Base-by-base conservation (phyloP, 2,888 invertebrate genomes). In the Agapostemon virescens region DNA sequence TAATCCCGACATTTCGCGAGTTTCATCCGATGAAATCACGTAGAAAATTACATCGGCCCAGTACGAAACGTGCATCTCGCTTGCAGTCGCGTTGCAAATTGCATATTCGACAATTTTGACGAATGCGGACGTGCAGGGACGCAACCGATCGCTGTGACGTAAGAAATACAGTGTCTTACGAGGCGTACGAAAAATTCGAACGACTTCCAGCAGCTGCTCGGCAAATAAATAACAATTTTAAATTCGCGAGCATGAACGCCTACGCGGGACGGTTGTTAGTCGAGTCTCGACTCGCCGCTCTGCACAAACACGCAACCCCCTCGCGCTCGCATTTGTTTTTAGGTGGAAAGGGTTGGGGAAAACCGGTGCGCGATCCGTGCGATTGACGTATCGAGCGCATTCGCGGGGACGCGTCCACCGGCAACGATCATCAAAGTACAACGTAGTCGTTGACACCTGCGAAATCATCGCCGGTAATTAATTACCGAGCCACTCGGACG, bases 391-490 rank as follows among this genome's bases (percentile, higher is more conserved):
- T 79, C 76, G 71, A 75, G 74, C 55, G 75, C 77, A 78, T 79
- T 74, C 71, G 67, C 66, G 78, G 68, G 68, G 76, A 75, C 82
- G 63, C 69, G 74, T 70, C 71, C 77, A 66, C 40, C 40, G 52
- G 55, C 70, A 38, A 63, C 58, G 73, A 72, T 72, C 70, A 52
- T 74, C 77, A 69, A 69, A 26, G 69, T 52, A 67, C 61, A 77
- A 63, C 63, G 64, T 77, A 84, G 82, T 68, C 36, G 83, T 77
- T 84, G 86, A 84, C 86, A 81, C 83, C 76, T 72, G 77, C 84
- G 68, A 77, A 83, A 80, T 80, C 79, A 69, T 74, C 67, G 67
- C 72, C 75, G 75, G 71, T 86, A 86, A 85, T 86, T 86, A 84
- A 86, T 86, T 86, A 82, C 77, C 86, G 81, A 71, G 71, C 73